These are phyloP conservation scores for Bettongia penicillata DNA, from an alignment of 2,113 vertebrate species.

Conservation along the genomic window DNA sequence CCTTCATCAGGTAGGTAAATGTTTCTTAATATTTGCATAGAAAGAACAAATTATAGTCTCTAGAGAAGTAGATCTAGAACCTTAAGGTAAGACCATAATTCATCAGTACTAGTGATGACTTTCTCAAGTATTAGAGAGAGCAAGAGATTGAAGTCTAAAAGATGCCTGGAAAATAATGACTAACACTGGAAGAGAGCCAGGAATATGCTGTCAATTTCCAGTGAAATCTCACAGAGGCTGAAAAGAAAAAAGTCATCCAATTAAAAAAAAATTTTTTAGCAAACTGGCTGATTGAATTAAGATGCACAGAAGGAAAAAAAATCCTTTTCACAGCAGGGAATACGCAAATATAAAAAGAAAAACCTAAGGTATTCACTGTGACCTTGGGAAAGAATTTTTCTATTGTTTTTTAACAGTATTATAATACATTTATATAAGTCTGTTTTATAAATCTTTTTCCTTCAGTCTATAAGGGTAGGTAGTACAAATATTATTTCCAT, in stretches of 20 bases:
- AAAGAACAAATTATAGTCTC: conserved; percentile 1
- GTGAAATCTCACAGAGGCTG: neutral
- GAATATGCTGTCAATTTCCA: conserved; percentile 28
- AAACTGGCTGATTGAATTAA: neutral
- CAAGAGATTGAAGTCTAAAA: conserved; percentile 34
- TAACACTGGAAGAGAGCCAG: conserved; percentile 1
- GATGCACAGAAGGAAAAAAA: neutral
- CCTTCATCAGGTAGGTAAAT: neutral
- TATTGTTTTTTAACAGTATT: neutral
- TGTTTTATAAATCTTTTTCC: neutral
- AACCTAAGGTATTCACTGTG: neutral
- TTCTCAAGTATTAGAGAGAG: neutral
- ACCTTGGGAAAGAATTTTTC: neutral
- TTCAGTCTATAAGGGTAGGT: neutral
- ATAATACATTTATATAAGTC: neutral
- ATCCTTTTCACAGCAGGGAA: neutral
- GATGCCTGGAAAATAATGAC: conserved; percentile 11
- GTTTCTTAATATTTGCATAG: conserved; percentile 31
- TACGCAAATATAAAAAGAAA: neutral
- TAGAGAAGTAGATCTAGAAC: neutral
- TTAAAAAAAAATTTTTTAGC: neutral
- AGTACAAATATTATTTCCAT: neutral
- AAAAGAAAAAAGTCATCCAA: conserved; percentile 11
- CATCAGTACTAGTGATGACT: neutral
- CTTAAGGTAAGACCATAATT: neutral